These are phyloP conservation scores for Drosophila sechellia DNA, from an alignment of 1,140 invertebrate species.

Conservation along the genomic window DNA sequence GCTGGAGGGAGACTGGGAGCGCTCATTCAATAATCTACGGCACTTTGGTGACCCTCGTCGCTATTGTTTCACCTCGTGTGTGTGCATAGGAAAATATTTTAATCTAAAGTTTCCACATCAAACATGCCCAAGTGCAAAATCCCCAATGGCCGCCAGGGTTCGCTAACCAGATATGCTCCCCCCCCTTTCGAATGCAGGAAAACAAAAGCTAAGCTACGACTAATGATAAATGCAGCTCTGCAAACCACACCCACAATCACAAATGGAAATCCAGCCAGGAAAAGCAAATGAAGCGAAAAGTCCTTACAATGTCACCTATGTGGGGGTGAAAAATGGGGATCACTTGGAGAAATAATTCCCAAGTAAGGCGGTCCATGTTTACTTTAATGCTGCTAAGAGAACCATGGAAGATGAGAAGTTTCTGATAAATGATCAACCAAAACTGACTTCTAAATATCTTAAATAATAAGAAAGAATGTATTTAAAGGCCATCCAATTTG, in stretches of 20 bases:
- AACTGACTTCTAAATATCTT: no score
- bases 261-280: constrained; percentile 18
- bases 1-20: background rate
- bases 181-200: constrained; percentile 37
- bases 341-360: constrained; percentile 11
- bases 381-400: no score
- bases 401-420: no score
- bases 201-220: constrained; percentile 69
- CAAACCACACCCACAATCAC: constrained; percentile 14
- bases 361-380: no score
- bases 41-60: constrained; percentile 17
- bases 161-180: background rate
- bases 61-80: constrained; percentile 19
- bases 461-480: background rate
- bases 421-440: no score
- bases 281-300: constrained; percentile 51
- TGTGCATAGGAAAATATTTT: constrained; percentile 78
- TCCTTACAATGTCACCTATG: constrained; percentile 42
- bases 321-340: background rate
- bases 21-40: constrained; percentile 5
- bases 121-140: constrained; percentile 73
- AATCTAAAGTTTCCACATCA: constrained; percentile 82
- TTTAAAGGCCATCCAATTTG: background rate
- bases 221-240: constrained; percentile 77
- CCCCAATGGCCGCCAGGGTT: constrained; percentile 39